Base-by-base conservation (phyloP, 2,888 invertebrate genomes). In the Chymomyza caudatula region DNA sequence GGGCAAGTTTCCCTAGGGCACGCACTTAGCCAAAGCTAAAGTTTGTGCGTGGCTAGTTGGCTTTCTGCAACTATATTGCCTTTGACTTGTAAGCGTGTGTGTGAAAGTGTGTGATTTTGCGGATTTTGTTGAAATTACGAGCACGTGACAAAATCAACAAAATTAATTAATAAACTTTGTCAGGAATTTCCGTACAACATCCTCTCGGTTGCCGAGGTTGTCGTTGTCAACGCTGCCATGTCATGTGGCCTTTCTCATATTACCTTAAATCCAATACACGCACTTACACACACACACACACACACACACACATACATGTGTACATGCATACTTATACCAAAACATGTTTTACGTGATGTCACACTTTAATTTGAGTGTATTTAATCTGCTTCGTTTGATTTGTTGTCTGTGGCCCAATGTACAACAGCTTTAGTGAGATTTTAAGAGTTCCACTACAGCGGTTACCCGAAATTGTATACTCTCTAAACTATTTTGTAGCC, bases 61-160 rank as follows among this genome's bases (percentile, higher is more conserved):
- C 80, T 83, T 77, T 80, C 69, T 76, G 78, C 63, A 71, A 74
- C 82, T 78, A 67, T 78, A 65, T 81, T 54, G 71, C 56, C 68
- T 65, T 37, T 69, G 71, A 62, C 78, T 73, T 71, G 73, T 25
- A 17, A 37, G 44, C 25, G 54, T n/a, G 69, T 37, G 49, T 53
- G 59, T 63, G 53, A 3, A 55, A 60, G 63, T 80, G 65, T 70
- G 72, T 73, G 83, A 77, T 78, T 85, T 85, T 82, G 73, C 69
- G 76, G 83, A 85, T 72, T 79, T 75, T 62, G 68, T 55, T 62
- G 64, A 85, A 82, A 83, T 80, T 78, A 83, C 82, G 69, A 66
- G 72, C 80, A 82, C 85, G 82, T 82, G 82, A 85, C 85, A 85
- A 85, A 85, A 82, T 82, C 83, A 80, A 85, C 85, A 82, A 82